phyloP scores from a whole-genome alignment of 1,140 invertebrate genomes.

The Drosophila biarmipes region DNA sequence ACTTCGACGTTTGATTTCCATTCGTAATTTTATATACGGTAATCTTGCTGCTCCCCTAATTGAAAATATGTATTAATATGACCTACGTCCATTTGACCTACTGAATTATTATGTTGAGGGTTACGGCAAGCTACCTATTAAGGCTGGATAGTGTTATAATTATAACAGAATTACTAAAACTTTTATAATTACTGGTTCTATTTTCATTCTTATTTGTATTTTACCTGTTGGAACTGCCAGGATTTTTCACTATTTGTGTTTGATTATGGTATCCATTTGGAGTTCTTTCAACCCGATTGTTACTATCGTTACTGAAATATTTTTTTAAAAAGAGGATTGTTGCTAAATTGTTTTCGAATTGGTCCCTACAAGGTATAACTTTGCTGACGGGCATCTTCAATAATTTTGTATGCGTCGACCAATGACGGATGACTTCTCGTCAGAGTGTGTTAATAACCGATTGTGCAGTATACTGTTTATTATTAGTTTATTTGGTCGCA shows the following conservation, averaged over 20 bases:
- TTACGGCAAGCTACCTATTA: neutral
- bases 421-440: neutral
- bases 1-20: no score
- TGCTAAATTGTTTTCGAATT: conserved; percentile 1
- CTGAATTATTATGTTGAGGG: neutral
- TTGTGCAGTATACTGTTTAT: neutral
- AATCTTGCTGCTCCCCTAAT: neutral
- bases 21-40: no score
- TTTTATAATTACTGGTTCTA: neutral
- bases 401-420: conserved; percentile 1
- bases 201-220: neutral
- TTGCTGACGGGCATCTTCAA: neutral
- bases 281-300: neutral
- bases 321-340: neutral
- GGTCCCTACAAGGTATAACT: conserved; percentile 6
- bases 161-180: neutral
- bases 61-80: conserved; percentile 11
- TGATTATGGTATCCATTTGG: neutral
- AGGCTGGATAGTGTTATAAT: no score
- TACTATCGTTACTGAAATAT: neutral
- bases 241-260: neutral
- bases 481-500: neutral
- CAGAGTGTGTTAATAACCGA: neutral
- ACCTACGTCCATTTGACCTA: conserved; percentile 3
- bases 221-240: neutral